These are phyloP conservation scores for Drosophila jambulina DNA, from an alignment of 1,140 invertebrate genomes.

Conservation along the genomic window DNA sequence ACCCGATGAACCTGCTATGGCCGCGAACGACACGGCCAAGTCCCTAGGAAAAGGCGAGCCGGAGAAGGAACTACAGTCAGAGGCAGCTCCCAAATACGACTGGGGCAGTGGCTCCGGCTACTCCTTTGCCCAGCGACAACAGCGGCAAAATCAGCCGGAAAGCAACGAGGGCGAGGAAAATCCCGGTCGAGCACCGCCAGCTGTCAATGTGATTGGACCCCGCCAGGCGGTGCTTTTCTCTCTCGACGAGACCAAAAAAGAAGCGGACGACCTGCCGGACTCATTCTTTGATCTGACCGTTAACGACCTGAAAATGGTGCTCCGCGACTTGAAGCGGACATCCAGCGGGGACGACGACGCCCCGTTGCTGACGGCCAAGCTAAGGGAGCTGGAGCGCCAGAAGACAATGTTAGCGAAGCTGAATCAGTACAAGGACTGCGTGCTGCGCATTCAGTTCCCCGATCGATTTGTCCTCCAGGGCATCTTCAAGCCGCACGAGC, in stretches of 20 bases:
- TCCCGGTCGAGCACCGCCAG: constrained; percentile 43
- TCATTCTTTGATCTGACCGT: constrained; percentile 94
- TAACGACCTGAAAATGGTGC: constrained; percentile 90
- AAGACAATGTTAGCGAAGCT: constrained; percentile 87
- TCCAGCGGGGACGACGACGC: constrained; percentile 88
- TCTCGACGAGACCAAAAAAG: constrained; percentile 86
- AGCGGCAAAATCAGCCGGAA: background rate
- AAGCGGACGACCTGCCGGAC: constrained; percentile 90
- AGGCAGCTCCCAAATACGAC: constrained; percentile 62
- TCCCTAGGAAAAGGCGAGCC: constrained; percentile 9
- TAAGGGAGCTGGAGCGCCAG: constrained; percentile 88
- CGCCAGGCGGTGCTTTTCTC: constrained; percentile 90
- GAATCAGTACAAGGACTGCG: constrained; percentile 89
- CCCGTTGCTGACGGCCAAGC: constrained; percentile 88
- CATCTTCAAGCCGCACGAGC: constrained; percentile 90
- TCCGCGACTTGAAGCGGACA: constrained; percentile 89
- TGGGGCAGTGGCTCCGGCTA: constrained; percentile 75
- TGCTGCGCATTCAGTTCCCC: constrained; percentile 93
- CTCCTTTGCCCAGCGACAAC: constrained; percentile 40
- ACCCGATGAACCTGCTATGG: constrained; percentile 9
- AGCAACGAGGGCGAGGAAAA: constrained; percentile 34
- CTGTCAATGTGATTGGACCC: constrained; percentile 86
- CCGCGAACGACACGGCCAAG: background rate
- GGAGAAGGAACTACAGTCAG: constrained; percentile 28
- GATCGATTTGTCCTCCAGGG: constrained; percentile 92